These are phyloP conservation scores for Hemichromis elongatus DNA, from an alignment of 2,113 vertebrate species.

Conservation along the genomic window DNA sequence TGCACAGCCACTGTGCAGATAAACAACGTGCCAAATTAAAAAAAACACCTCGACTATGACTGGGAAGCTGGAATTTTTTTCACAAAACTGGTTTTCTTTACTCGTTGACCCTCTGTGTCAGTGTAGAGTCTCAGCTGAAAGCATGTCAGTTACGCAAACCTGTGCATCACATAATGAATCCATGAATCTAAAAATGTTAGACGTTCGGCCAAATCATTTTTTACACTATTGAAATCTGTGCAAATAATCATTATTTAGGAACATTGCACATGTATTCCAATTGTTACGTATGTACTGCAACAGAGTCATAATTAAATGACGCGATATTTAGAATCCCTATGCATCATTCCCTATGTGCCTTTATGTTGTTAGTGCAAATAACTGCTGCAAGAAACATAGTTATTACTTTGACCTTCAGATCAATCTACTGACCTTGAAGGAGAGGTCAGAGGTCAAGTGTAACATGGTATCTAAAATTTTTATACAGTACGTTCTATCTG, in stretches of 20 bases:
- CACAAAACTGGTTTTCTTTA: background rate
- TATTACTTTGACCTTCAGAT: background rate
- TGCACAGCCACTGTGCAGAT: background rate
- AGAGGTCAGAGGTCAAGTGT: background rate
- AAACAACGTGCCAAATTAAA: background rate
- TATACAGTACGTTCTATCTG: background rate
- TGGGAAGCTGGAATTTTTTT: background rate
- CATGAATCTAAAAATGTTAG: background rate
- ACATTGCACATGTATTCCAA: background rate
- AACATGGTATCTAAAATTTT: background rate
- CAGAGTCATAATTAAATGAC: background rate
- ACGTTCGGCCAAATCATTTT: background rate
- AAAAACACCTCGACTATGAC: accelerated
- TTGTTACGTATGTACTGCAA: background rate
- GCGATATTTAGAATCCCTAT: background rate
- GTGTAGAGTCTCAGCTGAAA: background rate
- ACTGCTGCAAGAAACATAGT: background rate
- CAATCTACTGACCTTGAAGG: background rate
- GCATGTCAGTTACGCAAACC: background rate
- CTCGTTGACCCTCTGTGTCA: too few relatives aligned
- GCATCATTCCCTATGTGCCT: background rate
- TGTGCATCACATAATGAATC: background rate
- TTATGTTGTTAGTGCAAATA: background rate
- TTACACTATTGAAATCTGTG: background rate
- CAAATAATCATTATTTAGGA: background rate